Base-by-base conservation (phyloP, 2,113 vertebrate genomes). In the Tachysurus fulvidraco region DNA sequence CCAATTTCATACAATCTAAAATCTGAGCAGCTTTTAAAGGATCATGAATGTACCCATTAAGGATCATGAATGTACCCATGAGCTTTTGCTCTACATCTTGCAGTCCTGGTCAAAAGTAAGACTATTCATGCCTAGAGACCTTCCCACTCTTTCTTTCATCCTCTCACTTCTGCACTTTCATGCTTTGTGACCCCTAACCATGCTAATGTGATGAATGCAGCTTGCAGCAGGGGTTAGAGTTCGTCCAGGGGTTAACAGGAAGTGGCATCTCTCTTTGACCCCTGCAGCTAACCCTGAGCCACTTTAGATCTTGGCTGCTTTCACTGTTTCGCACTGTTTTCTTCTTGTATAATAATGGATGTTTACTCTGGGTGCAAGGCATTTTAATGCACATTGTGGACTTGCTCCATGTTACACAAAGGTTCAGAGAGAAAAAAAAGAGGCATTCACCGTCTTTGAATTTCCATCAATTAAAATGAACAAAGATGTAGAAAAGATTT, bases 191-290 rank as follows among this genome's bases (percentile, higher is more conserved):
- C 91, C 92, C 92, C 91, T 85, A 88, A 21, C 83, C 86, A 85
- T 86, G 78, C 59, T 67, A 89, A 36, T 88, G n/a, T 83, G 88
- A 90, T 89, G 84, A 87, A 90, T 89, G 85, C 84, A 78, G 91
- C 93, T 92, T 87, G 74, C 90, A 88, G 90, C 89, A 86, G 86
- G 91, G 93, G 94, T 91, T 91, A 93, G 91, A 94, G 95, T 94
- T 94, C 93, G 89, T 76, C 79, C 71, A 65, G 91, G 90, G 95
- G 95, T 95, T 93, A 94, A 93, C 93, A 95, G 95, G 94, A 96
- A 95, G 94, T 94, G 93, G 91, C 89, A 92, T 88, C 91, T 92
- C 92, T 93, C 86, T 89, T 84, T 89, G 87, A 92, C 88, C 92
- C 91, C 46, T 74, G 84, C 90, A 92, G 92, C 84, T 93, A 93